These are phyloP conservation scores for Periophthalmus magnuspinnatus DNA, from an alignment of 2,797 vertebrate species.

Conservation along the genomic window DNA sequence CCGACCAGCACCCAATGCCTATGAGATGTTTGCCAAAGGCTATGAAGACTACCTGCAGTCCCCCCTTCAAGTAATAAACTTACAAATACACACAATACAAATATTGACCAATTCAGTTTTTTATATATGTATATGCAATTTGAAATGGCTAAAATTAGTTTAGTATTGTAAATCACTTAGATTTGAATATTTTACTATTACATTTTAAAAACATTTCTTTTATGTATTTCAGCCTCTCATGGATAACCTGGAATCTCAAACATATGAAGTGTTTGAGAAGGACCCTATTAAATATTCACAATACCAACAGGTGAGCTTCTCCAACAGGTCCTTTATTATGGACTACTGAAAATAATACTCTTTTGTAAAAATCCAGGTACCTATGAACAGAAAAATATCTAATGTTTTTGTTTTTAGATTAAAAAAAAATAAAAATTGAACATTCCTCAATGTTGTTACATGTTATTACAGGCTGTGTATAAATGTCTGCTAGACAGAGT, in stretches of 20 bases:
- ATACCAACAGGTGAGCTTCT: constrained; percentile 86
- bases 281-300: constrained; percentile 95
- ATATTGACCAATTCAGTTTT: too few relatives aligned
- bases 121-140: too few relatives aligned
- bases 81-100: too few relatives aligned
- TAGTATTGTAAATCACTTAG: background rate
- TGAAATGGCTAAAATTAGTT: too few relatives aligned
- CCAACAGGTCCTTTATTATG: background rate
- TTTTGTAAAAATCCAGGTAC: too few relatives aligned
- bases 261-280: constrained; percentile 95
- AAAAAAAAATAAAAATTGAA: background rate
- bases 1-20: constrained; percentile 87
- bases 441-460: background rate
- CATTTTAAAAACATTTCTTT: too few relatives aligned
- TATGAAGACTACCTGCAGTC: constrained; percentile 96
- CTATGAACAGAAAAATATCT: too few relatives aligned
- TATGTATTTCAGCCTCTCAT: constrained; percentile 82
- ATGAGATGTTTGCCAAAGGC: constrained; percentile 91
- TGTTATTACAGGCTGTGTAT: constrained; percentile 83
- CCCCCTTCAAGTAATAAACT: constrained; percentile 83
- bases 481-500: constrained; percentile 91
- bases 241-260: constrained; percentile 96
- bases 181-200: background rate
- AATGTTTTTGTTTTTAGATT: background rate
- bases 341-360: background rate